These are phyloP conservation scores for Blastobasis lacticolella DNA, from an alignment of 2,888 invertebrate species.

Conservation along the genomic window DNA sequence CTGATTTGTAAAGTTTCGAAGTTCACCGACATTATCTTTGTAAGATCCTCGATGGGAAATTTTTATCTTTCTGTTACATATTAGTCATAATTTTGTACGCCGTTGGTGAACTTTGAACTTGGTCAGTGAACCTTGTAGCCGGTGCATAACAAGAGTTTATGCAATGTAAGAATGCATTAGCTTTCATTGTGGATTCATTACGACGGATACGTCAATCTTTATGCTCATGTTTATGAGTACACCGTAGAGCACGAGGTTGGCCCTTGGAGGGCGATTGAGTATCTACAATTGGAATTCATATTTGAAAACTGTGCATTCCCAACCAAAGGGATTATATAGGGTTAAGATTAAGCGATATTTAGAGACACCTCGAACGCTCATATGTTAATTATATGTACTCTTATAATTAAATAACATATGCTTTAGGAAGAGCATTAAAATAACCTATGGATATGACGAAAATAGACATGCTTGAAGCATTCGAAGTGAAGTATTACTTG, in stretches of 20 bases:
- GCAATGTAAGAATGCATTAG: slow-evolving; percentile 29
- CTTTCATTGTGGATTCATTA: slow-evolving; percentile 27
- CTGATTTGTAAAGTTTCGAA: too few relatives aligned
- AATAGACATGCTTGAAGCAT: slow-evolving; percentile 6
- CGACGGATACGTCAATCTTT: too few relatives aligned
- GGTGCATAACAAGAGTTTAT: slow-evolving; percentile 1
- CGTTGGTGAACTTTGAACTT: slow-evolving; percentile 28
- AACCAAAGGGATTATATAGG: slow-evolving; percentile 27
- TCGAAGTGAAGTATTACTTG: too few relatives aligned
- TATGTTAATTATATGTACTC: slow-evolving; percentile 24
- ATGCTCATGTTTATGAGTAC: too few relatives aligned
- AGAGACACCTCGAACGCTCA: slow-evolving; percentile 38
- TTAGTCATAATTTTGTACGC: neutral
- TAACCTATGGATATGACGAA: slow-evolving; percentile 27
- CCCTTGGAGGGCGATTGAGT: too few relatives aligned
- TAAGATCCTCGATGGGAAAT: too few relatives aligned
- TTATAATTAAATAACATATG: slow-evolving; percentile 29
- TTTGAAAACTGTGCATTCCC: slow-evolving; percentile 32
- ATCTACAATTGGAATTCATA: slow-evolving; percentile 4
- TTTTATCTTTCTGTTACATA: too few relatives aligned
- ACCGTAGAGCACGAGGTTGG: too few relatives aligned
- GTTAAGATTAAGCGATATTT: slow-evolving; percentile 41
- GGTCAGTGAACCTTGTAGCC: slow-evolving; percentile 20
- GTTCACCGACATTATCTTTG: too few relatives aligned
- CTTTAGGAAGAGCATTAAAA: slow-evolving; percentile 23